A percentile compares a stretch with the other conserved stretches of the same genome.
Evolutionary conservation across 2,797 vertebrate genomes (phyloP).

Genomic region (Poeciliopsis presidionis): DNA sequence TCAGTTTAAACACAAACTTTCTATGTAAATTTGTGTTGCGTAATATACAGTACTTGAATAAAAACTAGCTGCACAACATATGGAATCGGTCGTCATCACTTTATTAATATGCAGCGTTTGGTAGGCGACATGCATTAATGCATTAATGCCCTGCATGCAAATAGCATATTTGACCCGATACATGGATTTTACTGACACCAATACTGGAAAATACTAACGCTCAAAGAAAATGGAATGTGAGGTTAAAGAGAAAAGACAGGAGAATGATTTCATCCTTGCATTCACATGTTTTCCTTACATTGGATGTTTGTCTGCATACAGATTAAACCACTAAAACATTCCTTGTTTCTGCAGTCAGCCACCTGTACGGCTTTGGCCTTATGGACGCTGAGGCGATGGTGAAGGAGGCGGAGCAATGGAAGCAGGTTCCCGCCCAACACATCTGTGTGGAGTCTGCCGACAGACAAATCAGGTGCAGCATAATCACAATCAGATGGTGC

Average conservation of each 20-base stretch:
- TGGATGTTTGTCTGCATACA: not conserved
- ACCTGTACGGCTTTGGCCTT: constrained; percentile 96
- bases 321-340: not conserved
- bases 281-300: not conserved
- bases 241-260: not conserved
- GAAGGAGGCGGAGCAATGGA: constrained; percentile 96
- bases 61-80: not conserved
- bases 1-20: not conserved
- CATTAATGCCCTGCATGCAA: not conserved
- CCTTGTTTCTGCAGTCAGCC: constrained; percentile 86
- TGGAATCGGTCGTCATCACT: not conserved
- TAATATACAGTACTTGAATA: not conserved
- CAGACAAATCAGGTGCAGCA: constrained; percentile 91
- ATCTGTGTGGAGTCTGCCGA: constrained; percentile 96
- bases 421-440: constrained; percentile 93
- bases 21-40: not conserved
- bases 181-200: not conserved
- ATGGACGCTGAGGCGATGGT: constrained; percentile 99
- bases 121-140: not conserved
- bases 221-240: not conserved
- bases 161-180: not conserved
- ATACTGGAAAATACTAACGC: not conserved
- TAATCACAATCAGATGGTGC: not conserved
- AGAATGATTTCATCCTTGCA: not conserved
- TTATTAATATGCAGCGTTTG: not conserved